Evolutionary conservation across 2,113 vertebrate genomes (phyloP), one percentile per base, ranked within the genome.

Genomic region (Columbina picui): DNA sequence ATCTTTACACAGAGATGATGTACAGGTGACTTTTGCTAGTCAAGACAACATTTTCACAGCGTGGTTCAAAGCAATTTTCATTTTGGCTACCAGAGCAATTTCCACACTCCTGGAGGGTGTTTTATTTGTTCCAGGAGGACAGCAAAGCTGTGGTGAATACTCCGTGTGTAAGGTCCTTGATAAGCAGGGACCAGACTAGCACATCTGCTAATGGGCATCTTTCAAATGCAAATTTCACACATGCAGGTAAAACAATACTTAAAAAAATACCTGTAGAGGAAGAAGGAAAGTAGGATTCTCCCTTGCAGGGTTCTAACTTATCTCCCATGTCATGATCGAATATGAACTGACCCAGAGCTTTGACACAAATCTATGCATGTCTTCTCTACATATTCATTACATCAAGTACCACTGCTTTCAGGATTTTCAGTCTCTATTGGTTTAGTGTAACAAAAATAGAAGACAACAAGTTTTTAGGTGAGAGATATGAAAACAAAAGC

Each of bases 281-380:
- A 3, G 0, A 63, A 71, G 47, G 30, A 63, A 88, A 25, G 18
- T 13, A 36, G 10, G 11, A 67, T 3, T 27, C 6, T 61, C 21
- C 45, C 9, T 57, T 70, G 21, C 19, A 25, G 16, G 39, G n/a
- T 41, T 47, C 36, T 82, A 60, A 26, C 17, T 34, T 36, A n/a
- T 22, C 52, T n/a, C 2, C 1, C 8, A 6, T 34, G 26, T 26
- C n/a, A 45, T 45, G 43, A n/a, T 10, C 0, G 0, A 60, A 55
- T n/a, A 43, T 15, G n/a, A 60, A 34, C 61, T 43, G 5, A 26
- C 3, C 1, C 30, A 38, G 19, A 30, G 25, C 8, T 67, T 49
- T 88, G 56, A 75, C 13, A 23, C 13, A 27, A 53, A 71, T 32
- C 34, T 64, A 6, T 8, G 16, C 17, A 3, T n/a, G 36, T 65